Percentiles rank a stretch among this genome's conserved stretches.
Conservation (phyloP, 2,113 vertebrate species). For the Alligator mississippiensis region DNA sequence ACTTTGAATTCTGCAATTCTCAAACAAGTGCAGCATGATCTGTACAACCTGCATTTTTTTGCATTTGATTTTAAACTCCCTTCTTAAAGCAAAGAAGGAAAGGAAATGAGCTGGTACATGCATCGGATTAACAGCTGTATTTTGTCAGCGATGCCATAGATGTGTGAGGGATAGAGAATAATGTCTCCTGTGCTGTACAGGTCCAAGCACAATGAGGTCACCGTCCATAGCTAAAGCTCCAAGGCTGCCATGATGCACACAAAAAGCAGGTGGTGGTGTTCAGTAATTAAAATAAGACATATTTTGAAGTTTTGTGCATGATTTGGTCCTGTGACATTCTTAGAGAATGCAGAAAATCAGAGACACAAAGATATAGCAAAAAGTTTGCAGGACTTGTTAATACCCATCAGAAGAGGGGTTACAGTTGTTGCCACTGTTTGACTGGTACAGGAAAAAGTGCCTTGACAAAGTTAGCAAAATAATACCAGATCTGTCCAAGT, state of each 20-base stretch:
- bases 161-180: not conserved
- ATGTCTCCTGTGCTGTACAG: fast-evolving
- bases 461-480: not conserved
- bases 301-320: not conserved
- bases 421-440: too few species aligned
- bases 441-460: not conserved
- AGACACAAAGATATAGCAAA: not conserved
- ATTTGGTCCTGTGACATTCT: not conserved
- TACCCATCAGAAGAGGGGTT: not conserved
- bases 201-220: fast-evolving
- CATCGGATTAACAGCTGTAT: not conserved
- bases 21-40: constrained; percentile 9
- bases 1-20: constrained; percentile 51
- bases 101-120: not conserved
- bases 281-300: too few species aligned
- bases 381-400: not conserved
- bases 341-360: not conserved
- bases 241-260: not conserved
- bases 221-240: not conserved
- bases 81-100: not conserved
- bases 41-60: not conserved
- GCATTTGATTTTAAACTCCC: not conserved
- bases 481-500: not conserved
- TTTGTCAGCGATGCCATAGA: not conserved
- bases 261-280: too few species aligned